Conservation (phyloP, 2,113 vertebrate genomes). For the Burhinus oedicnemus region DNA sequence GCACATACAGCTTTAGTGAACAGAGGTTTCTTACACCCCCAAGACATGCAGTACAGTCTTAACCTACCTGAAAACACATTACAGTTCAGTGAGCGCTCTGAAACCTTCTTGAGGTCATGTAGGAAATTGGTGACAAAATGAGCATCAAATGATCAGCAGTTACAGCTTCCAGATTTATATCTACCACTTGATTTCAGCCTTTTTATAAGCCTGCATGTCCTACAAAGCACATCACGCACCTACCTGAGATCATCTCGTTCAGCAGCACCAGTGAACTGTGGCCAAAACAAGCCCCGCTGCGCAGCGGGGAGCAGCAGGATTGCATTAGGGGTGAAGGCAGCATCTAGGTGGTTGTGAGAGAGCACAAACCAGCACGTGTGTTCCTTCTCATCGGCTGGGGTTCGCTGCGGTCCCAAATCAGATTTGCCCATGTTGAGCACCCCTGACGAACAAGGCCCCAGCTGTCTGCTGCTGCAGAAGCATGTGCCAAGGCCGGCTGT, state of each 20-base stretch:
- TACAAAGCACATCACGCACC: background rate
- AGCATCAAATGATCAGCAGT: background rate
- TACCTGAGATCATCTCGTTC: background rate
- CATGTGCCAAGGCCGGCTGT: background rate
- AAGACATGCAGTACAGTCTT: rapidly evolving
- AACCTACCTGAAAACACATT: background rate
- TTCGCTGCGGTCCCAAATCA: background rate
- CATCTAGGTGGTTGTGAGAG: background rate
- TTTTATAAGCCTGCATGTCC: background rate
- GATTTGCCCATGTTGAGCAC: background rate
- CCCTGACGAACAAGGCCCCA: background rate
- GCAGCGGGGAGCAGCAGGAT: background rate
- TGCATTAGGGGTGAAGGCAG: background rate
- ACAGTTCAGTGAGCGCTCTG: background rate
- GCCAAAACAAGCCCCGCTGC: background rate
- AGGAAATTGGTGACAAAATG: background rate
- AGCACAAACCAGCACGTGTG: background rate
- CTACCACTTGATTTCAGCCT: background rate
- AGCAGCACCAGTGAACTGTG: background rate
- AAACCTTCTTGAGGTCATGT: background rate
- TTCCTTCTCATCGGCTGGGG: background rate
- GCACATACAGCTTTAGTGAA: background rate
- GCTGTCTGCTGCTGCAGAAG: background rate
- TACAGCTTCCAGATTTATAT: background rate
- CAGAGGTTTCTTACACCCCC: background rate